Conservation (phyloP, 2,113 vertebrate genomes). For the Passer domesticus region DNA sequence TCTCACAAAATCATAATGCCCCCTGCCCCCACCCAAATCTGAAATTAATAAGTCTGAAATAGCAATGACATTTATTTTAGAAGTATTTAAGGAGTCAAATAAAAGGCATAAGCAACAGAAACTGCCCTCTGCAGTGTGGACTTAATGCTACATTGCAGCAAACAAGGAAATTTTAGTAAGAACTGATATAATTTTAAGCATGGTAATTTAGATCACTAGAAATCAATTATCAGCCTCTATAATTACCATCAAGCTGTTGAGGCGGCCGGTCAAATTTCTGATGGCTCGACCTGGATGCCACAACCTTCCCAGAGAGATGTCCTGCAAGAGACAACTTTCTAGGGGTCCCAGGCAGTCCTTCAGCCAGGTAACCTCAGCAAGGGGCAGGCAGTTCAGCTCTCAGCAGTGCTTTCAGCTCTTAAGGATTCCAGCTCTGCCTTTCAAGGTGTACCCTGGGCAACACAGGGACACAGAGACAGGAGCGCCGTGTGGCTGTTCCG, state of each 20-base stretch:
- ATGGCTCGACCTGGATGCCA: too few species aligned
- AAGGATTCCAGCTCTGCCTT: too few species aligned
- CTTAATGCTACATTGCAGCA: neutral
- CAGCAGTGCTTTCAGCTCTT: too few species aligned
- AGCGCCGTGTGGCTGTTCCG: too few species aligned
- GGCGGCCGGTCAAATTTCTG: too few species aligned
- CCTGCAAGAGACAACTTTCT: too few species aligned
- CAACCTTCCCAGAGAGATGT: too few species aligned
- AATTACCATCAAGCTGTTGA: neutral
- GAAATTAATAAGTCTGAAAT: neutral
- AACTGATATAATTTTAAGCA: neutral
- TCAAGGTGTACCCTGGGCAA: too few species aligned
- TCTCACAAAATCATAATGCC: neutral
- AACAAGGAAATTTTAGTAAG: neutral
- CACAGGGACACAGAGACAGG: too few species aligned
- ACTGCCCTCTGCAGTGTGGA: neutral
- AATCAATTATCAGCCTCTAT: neutral
- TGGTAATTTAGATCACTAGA: neutral
- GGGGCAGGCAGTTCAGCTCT: too few species aligned
- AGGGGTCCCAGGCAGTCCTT: too few species aligned
- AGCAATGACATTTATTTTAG: neutral
- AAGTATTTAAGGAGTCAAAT: neutral
- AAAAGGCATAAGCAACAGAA: neutral
- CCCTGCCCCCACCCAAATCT: rapidly evolving
- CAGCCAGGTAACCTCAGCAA: too few species aligned